phyloP scores from a whole-genome alignment of 2,888 invertebrate species.

The Hypselothyrea guttata region DNA sequence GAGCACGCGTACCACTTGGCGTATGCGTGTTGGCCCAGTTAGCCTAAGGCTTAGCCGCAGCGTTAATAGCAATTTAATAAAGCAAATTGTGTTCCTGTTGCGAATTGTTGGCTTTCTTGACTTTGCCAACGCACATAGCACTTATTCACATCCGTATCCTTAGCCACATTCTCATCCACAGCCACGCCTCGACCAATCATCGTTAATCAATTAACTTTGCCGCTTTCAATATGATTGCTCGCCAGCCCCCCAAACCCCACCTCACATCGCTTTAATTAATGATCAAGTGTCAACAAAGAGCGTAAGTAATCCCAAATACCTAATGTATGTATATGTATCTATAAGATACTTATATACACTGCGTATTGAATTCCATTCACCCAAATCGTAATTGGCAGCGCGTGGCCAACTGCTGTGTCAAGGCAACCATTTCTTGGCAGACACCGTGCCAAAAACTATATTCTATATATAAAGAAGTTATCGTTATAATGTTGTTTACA shows the following conservation, averaged over 20 bases:
- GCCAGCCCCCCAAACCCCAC: slow-evolving; percentile 27
- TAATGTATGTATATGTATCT: slow-evolving; percentile 11
- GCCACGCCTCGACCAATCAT: slow-evolving; percentile 14
- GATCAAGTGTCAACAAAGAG: slow-evolving; percentile 64
- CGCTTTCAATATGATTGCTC: slow-evolving; percentile 63
- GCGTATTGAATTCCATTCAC: slow-evolving; percentile 51
- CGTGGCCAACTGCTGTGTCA: slow-evolving; percentile 19
- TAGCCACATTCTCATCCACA: slow-evolving; percentile 1
- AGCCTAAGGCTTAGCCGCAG: neutral
- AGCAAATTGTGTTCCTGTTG: slow-evolving; percentile 63
- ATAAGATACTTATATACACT: neutral
- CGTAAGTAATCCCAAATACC: slow-evolving; percentile 55
- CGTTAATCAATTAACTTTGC: slow-evolving; percentile 67
- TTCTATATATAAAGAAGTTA: slow-evolving; percentile 2
- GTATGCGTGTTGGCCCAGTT: slow-evolving; percentile 51
- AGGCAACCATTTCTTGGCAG: too few species aligned
- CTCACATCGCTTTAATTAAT: slow-evolving; percentile 68
- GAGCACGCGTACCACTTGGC: slow-evolving; percentile 21
- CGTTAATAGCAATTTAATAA: slow-evolving; percentile 65
- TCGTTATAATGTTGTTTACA: slow-evolving; percentile 10
- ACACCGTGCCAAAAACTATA: neutral
- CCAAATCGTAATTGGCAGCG: slow-evolving; percentile 44
- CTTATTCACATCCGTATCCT: slow-evolving; percentile 2
- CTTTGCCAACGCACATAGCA: slow-evolving; percentile 16
- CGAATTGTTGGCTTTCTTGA: slow-evolving; percentile 31